phyloP scores from a whole-genome alignment of 2,888 invertebrate genomes.

The Saturnia pavonia region DNA sequence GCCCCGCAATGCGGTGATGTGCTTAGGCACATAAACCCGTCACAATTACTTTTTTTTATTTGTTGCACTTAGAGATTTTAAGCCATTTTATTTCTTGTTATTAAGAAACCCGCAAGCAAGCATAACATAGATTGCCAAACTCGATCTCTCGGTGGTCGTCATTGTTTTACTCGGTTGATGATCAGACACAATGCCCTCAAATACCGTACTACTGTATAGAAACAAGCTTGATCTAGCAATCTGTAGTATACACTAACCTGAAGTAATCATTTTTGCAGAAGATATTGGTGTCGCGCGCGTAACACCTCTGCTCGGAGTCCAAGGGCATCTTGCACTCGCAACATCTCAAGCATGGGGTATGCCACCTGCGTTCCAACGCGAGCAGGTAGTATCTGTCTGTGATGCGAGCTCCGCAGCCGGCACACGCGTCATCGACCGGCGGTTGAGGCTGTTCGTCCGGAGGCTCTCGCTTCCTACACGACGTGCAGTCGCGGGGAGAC shows the following conservation, averaged over 20 bases:
- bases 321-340: slow-evolving; percentile 94
- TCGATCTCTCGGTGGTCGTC: too few species aligned
- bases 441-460: slow-evolving; percentile 74
- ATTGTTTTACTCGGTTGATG: too few species aligned
- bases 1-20: too few species aligned
- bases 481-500: slow-evolving; percentile 82
- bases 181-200: too few species aligned
- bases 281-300: slow-evolving; percentile 95
- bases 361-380: slow-evolving; percentile 96
- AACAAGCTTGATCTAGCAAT: too few species aligned
- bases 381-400: slow-evolving; percentile 94
- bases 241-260: slow-evolving; percentile 85
- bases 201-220: too few species aligned
- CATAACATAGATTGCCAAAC: too few species aligned
- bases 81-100: too few species aligned
- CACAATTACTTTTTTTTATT: too few species aligned
- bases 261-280: slow-evolving; percentile 98
- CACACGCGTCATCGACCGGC: slow-evolving; percentile 85
- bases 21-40: too few species aligned
- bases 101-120: too few species aligned
- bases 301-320: slow-evolving; percentile 95
- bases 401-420: slow-evolving; percentile 93
- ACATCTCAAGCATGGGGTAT: slow-evolving; percentile 94
- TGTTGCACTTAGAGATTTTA: too few species aligned
- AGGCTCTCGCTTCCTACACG: slow-evolving; percentile 81